phyloP scores from a whole-genome alignment of 1,140 invertebrate species.

The Drosophila watanabei region DNA sequence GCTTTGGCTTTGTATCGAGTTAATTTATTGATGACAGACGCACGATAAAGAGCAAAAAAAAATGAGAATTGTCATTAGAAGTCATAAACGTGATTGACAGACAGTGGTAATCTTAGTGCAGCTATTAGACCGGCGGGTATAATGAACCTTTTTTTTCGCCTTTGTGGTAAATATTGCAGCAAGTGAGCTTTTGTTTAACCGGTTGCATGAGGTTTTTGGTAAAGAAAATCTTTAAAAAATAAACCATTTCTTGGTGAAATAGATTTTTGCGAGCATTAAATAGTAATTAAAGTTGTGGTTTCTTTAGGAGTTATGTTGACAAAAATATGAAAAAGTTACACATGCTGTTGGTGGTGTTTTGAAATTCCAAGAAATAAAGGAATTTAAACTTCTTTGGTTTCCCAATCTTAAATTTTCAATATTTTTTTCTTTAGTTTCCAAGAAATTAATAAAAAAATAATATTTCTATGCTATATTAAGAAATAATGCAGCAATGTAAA shows the following conservation, averaged over 20 bases:
- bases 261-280: neutral
- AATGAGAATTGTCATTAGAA: constrained; percentile 82
- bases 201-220: neutral
- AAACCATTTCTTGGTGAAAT: neutral
- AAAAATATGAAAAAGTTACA: too few relatives aligned
- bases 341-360: neutral
- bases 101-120: constrained; percentile 32
- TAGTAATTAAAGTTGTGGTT: neutral
- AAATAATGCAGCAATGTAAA: neutral
- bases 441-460: too few relatives aligned
- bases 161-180: constrained; percentile 12
- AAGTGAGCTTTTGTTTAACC: constrained; percentile 38
- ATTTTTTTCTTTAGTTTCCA: neutral
- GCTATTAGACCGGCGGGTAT: constrained; percentile 61
- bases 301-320: too few relatives aligned
- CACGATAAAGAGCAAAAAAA: constrained; percentile 76
- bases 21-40: constrained; percentile 84
- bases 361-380: neutral
- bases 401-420: neutral
- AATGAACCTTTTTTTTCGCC: constrained; percentile 52
- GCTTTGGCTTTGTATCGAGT: constrained; percentile 76
- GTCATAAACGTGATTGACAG: constrained; percentile 80
- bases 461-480: too few relatives aligned
- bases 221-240: neutral
- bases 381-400: too few relatives aligned